Evolutionary conservation across 1,140 invertebrate species (phyloP).

Genomic region (Gryllus bimaculatus): DNA sequence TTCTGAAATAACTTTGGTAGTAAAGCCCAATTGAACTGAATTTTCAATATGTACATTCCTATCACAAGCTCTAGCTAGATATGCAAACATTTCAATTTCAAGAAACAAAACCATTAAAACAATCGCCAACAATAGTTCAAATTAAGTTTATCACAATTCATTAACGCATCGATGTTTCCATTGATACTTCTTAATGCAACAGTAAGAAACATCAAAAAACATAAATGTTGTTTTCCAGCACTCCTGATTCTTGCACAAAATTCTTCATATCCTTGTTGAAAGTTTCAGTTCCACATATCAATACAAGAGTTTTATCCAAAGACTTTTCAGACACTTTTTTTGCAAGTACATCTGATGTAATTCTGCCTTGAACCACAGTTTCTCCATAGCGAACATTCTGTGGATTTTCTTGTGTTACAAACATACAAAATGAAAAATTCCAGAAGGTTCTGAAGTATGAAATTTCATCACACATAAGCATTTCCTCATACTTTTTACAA

Average conservation of each 20-base stretch:
- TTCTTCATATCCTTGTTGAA: constrained; percentile 36
- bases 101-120: no score
- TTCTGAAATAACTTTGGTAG: no score
- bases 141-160: no score
- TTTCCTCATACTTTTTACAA: constrained; percentile 39
- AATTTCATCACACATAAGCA: constrained; percentile 47
- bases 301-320: constrained; percentile 26
- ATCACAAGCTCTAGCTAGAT: no score
- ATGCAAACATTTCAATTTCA: no score
- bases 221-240: constrained; percentile 24
- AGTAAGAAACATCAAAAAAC: constrained; percentile 22
- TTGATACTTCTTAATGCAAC: not conserved
- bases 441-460: constrained; percentile 45
- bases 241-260: constrained; percentile 27
- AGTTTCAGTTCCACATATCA: constrained; percentile 38
- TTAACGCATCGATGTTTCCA: no score
- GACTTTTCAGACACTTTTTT: constrained; percentile 23
- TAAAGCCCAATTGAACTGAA: no score
- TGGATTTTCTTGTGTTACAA: constrained; percentile 37
- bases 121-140: no score
- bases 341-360: constrained; percentile 25
- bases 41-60: no score
- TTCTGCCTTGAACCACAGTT: constrained; percentile 24
- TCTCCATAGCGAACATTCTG: constrained; percentile 27
- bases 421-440: constrained; percentile 55